Evolutionary conservation across 2,113 vertebrate genomes (phyloP).

Genomic region (Pardalotus punctatus): DNA sequence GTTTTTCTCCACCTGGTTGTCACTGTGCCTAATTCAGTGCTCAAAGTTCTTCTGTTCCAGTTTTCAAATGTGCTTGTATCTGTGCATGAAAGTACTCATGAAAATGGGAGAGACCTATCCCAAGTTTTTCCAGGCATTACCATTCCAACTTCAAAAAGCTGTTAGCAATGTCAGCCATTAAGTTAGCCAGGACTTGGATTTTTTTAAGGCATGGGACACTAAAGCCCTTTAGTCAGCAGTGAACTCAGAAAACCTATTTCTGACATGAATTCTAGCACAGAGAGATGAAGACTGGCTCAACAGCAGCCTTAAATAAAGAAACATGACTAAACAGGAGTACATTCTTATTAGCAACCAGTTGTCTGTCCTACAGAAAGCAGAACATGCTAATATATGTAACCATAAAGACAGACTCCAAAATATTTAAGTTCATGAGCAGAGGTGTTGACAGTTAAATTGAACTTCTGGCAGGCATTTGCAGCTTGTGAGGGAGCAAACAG

Average conservation of each 20-base stretch:
- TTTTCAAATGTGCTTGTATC: accelerated
- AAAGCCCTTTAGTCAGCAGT: not conserved
- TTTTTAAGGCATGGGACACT: not conserved
- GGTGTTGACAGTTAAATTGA: slow-evolving; percentile 76
- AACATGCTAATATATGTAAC: slow-evolving; percentile 55
- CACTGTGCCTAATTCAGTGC: not conserved
- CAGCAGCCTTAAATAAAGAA: slow-evolving; percentile 20
- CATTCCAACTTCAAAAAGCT: not conserved
- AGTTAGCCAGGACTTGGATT: not conserved
- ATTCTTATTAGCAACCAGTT: slow-evolving; percentile 44
- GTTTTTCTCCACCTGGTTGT: not conserved
- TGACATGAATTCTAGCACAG: not conserved
- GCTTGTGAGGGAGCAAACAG: slow-evolving; percentile 44
- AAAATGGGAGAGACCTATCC: not conserved
- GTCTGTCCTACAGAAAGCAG: slow-evolving; percentile 63
- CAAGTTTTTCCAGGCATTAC: not conserved
- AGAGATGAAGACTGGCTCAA: not conserved
- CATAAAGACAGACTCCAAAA: slow-evolving; percentile 54
- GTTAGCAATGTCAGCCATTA: not conserved
- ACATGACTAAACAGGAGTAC: slow-evolving; percentile 66
- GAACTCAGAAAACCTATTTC: slow-evolving; percentile 14
- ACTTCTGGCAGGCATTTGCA: slow-evolving; percentile 64
- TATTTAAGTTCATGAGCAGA: slow-evolving; percentile 58
- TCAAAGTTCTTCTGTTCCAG: not conserved
- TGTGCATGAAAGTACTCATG: not conserved